phyloP scores from a whole-genome alignment of 2,797 vertebrate genomes.

The Micromesistius poutassou region DNA sequence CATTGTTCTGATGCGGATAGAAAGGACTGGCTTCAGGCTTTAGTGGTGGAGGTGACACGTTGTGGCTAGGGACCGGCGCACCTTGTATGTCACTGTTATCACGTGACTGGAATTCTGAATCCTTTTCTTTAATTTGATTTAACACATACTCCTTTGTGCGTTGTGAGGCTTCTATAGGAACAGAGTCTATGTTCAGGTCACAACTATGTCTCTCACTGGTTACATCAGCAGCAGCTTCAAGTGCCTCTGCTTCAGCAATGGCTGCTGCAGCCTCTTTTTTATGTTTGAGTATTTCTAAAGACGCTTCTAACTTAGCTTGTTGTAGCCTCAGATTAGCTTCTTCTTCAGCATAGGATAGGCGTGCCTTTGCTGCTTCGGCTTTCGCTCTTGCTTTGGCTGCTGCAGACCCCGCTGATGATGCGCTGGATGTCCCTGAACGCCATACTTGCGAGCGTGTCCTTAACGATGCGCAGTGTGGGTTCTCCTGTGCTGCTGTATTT shows the following conservation, averaged over 20 bases:
- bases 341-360: slow-evolving; percentile 18
- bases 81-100: not conserved
- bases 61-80: slow-evolving; percentile 8
- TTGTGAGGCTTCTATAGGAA: not conserved
- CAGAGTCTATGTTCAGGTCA: not conserved
- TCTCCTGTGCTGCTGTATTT: not conserved
- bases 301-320: slow-evolving; percentile 15
- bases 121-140: not conserved
- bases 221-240: slow-evolving; percentile 23
- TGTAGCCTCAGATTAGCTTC: slow-evolving; percentile 10
- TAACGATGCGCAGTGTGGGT: not conserved
- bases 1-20: slow-evolving; percentile 1
- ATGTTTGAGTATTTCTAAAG: slow-evolving; percentile 14
- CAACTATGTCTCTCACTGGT: slow-evolving; percentile 18
- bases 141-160: slow-evolving; percentile 19
- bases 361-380: slow-evolving; percentile 19
- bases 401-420: slow-evolving; percentile 10
- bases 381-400: slow-evolving; percentile 8
- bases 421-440: not conserved
- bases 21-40: not conserved
- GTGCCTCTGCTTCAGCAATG: slow-evolving; percentile 29
- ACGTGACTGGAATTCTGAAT: not conserved
- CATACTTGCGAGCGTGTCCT: no score
- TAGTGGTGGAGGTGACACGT: slow-evolving; percentile 11
- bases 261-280: slow-evolving; percentile 30